These are phyloP conservation scores for Latheticus oryzae DNA, from an alignment of 2,888 invertebrate genomes.

Conservation along the genomic window DNA sequence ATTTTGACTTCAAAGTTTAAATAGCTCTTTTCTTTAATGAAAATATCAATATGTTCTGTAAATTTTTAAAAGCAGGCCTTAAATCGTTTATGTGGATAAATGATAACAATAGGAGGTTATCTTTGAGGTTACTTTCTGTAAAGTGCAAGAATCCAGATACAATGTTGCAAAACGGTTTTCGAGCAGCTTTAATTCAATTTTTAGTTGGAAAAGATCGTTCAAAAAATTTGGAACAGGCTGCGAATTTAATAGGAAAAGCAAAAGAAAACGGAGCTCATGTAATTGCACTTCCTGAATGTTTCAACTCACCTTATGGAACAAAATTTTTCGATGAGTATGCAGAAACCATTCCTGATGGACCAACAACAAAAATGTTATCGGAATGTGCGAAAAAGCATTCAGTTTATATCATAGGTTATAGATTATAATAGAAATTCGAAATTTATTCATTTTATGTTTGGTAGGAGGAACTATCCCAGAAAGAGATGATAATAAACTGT, in stretches of 20 bases:
- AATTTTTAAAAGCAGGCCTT: no score
- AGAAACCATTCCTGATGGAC: slow-evolving; percentile 83
- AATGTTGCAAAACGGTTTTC: slow-evolving; percentile 42
- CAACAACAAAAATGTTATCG: slow-evolving; percentile 78
- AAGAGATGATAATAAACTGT: slow-evolving; percentile 71
- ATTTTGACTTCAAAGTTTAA: no score
- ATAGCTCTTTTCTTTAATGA: no score
- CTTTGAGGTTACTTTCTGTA: background rate
- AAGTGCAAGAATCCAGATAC: no score
- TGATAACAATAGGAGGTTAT: slow-evolving; percentile 17
- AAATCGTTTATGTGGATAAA: no score
- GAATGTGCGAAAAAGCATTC: slow-evolving; percentile 79
- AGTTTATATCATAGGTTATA: slow-evolving; percentile 78
- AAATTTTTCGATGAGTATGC: slow-evolving; percentile 82
- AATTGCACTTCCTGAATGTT: slow-evolving; percentile 86
- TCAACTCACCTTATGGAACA: slow-evolving; percentile 94
- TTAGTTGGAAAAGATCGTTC: slow-evolving; percentile 80
- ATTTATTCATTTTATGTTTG: no score
- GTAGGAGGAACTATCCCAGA: slow-evolving; percentile 89
- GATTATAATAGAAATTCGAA: background rate
- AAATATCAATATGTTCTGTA: no score
- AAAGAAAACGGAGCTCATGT: slow-evolving; percentile 72
- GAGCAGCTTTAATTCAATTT: slow-evolving; percentile 85
- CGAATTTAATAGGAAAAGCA: slow-evolving; percentile 78
- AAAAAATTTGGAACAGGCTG: slow-evolving; percentile 80